These are phyloP conservation scores for Drosophila buzzatii DNA, from an alignment of 2,888 invertebrate genomes.

Conservation along the genomic window DNA sequence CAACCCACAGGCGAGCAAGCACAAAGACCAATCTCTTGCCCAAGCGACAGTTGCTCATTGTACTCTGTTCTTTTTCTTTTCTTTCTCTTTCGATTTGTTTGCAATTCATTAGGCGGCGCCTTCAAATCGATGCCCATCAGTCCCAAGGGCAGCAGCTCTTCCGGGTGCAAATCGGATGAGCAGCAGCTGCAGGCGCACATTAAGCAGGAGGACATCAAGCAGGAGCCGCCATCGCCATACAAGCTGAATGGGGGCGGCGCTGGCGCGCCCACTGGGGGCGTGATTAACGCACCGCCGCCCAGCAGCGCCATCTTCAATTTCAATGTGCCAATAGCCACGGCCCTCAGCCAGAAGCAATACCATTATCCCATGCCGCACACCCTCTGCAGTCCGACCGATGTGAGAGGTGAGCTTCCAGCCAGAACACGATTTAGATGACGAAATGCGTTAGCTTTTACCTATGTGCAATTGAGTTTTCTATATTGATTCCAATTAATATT, in stretches of 20 bases:
- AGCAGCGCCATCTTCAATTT: conserved; percentile 82
- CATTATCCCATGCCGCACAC: conserved; percentile 71
- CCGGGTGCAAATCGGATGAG: conserved; percentile 78
- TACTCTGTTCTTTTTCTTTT: background rate
- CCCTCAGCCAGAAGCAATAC: conserved; percentile 77
- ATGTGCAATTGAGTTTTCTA: background rate
- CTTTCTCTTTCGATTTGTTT: no score
- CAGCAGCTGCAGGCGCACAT: conserved; percentile 65
- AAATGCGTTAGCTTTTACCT: background rate
- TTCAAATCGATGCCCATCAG: conserved; percentile 93
- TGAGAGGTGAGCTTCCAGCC: conserved; percentile 67
- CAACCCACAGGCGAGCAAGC: conserved; percentile 90
- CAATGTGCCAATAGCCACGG: conserved; percentile 83
- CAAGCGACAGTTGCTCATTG: conserved; percentile 49
- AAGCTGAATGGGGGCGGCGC: conserved; percentile 70
- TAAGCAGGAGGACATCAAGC: conserved; percentile 83
- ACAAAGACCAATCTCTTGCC: conserved; percentile 12
- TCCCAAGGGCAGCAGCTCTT: conserved; percentile 85
- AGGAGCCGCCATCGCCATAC: conserved; percentile 84
- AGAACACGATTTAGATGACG: background rate
- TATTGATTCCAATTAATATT: background rate
- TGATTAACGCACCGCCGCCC: conserved; percentile 62
- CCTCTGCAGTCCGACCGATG: conserved; percentile 76
- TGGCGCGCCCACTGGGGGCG: conserved; percentile 44
- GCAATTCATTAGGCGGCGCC: conserved; percentile 89